Evolutionary conservation across 2,113 vertebrate species (phyloP), one percentile per base, ranked within the genome.

Genomic region (Oncorhynchus clarkii): DNA sequence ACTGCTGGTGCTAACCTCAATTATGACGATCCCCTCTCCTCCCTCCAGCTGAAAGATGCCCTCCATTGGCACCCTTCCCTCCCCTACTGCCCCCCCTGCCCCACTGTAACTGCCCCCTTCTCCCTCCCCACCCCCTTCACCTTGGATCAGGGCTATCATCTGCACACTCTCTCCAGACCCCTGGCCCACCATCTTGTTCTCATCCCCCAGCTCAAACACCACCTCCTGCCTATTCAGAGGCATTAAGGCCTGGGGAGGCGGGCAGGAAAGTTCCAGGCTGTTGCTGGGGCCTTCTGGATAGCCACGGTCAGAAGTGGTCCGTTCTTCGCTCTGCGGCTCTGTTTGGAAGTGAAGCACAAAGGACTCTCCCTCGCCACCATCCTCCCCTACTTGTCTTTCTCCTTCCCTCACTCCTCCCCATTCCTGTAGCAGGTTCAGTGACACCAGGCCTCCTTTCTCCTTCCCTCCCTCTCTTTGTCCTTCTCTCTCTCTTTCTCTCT

Each of bases 1-100:
- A 70, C 89, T 87, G 69, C 93, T 94, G 66, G 93, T 93, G 85
- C 92, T 94, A 26, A 94, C 93, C 79, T 94, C 93, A 45, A 94
- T 94, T 74, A 94, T 94, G 27, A 94, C 93, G 29, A 94, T 94
- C 72, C 91, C 92, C 73, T 94, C 91, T 13, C 92, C 93, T n/a
- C 89, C 90, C 74, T 91, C 89, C 66, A 94, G 77, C 80, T 92
- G 92, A 80, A 92, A 93, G 71, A 94, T 90, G 59, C 88, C 77
- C 29, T 91, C 92, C 92, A 93, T 91, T 31, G 81, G 79, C 9
- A 74, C 89, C 11, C 84, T 77, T 5, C 80, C 84, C 54, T 89
- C 83, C 26, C 79, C 75, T 26, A 82, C 82, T 2, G 76, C 75
- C 16, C 79, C 77, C 2, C 57, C 78, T 13, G 74, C 48, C 20